A percentile compares a stretch with the other conserved stretches of the same genome.
Conservation (phyloP, 2,888 invertebrate species). For the Drosophila trichaetosa region DNA sequence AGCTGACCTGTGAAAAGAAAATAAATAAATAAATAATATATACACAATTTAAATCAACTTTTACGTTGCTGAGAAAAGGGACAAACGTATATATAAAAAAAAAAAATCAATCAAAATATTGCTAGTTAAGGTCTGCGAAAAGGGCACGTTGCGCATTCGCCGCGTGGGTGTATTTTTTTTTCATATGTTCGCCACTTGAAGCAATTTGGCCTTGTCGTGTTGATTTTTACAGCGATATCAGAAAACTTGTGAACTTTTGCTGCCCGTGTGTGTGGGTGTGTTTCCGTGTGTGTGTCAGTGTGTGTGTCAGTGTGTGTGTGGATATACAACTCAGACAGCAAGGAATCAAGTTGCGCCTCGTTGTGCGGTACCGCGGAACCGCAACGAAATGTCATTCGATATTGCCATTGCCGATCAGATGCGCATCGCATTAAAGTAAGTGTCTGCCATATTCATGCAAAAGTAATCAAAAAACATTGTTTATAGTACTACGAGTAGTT, state of each 20-base stretch:
- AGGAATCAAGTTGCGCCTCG: conserved; percentile 44
- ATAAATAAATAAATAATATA: not conserved
- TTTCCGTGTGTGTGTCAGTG: not conserved
- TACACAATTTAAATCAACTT: not conserved
- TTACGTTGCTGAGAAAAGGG: not conserved
- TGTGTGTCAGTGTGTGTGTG: not conserved
- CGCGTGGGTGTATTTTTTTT: conserved; percentile 44
- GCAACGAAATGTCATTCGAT: conserved; percentile 79
- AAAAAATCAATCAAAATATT: conserved; percentile 23
- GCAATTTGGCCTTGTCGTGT: conserved; percentile 38
- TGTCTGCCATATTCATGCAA: conserved; percentile 5
- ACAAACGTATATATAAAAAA: conserved; percentile 5
- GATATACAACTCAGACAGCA: not conserved
- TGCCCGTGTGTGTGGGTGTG: conserved; percentile 6
- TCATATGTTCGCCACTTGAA: conserved; percentile 40
- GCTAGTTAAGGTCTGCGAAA: conserved; percentile 28
- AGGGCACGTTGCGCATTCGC: conserved; percentile 54
- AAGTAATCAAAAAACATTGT: not conserved
- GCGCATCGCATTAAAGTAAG: conserved; percentile 83
- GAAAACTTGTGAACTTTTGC: conserved; percentile 40
- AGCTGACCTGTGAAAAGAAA: conserved; percentile 6
- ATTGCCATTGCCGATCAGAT: conserved; percentile 83
- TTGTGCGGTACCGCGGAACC: conserved; percentile 30
- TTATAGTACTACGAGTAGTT: not conserved
- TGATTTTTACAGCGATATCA: conserved; percentile 55